phyloP scores from a whole-genome alignment of 2,888 invertebrate species.

The Agrotis clavis region DNA sequence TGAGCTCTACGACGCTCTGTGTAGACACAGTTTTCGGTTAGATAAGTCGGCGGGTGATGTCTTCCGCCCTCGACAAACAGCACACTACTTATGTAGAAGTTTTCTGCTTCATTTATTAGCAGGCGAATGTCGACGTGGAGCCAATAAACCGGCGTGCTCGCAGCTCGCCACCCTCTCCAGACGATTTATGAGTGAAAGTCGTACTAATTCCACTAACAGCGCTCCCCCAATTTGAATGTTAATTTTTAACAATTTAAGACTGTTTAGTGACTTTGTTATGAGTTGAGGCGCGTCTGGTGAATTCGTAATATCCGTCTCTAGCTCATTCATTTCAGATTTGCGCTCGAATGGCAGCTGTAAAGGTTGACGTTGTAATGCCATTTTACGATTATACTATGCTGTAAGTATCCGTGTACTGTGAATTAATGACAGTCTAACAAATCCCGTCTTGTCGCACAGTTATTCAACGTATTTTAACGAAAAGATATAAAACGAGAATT shows the following conservation, averaged over 20 bases:
- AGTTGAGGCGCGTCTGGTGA: conserved; percentile 79
- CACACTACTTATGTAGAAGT: conserved; percentile 86
- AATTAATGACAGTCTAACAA: conserved; percentile 65
- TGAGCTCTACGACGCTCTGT: conserved; percentile 76
- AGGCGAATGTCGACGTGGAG: conserved; percentile 85
- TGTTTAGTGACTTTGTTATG: conserved; percentile 86
- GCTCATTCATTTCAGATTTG: conserved; percentile 79
- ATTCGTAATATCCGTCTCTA: conserved; percentile 73
- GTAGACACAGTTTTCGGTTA: conserved; percentile 79
- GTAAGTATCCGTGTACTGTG: conserved; percentile 68
- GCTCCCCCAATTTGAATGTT: conserved; percentile 89
- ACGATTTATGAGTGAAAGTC: conserved; percentile 89
- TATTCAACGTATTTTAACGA: conserved; percentile 45
- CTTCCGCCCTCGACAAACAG: conserved; percentile 84
- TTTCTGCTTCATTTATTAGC: conserved; percentile 91
- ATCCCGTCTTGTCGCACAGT: conserved; percentile 38
- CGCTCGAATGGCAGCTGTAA: conserved; percentile 72
- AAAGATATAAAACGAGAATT: conserved; percentile 44
- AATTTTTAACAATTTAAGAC: conserved; percentile 90
- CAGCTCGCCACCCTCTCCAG: conserved; percentile 85
- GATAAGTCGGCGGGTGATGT: conserved; percentile 71
- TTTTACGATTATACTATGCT: conserved; percentile 75
- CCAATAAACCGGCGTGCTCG: conserved; percentile 86
- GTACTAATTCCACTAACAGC: conserved; percentile 90
- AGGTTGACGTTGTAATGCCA: conserved; percentile 74